Conservation (phyloP, 2,888 invertebrate species). For the Epinotia nisella region DNA sequence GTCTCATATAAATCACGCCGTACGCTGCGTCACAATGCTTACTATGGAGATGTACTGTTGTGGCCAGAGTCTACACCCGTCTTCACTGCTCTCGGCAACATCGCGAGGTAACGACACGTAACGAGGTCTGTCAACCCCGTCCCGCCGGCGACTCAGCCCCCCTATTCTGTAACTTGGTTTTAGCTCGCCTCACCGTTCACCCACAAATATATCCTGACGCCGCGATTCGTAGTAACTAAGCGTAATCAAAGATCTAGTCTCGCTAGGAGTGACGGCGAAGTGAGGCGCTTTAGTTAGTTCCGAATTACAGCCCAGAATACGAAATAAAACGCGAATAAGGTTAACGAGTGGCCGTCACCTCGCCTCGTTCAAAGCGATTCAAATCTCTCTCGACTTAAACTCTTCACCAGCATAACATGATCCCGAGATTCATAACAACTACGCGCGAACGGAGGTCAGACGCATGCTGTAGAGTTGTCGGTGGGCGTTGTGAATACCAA, state of each 20-base stretch:
- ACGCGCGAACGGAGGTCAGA: background rate
- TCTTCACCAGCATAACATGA: background rate
- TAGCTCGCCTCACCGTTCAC: no score
- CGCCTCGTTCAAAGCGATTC: background rate
- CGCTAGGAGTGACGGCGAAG: no score
- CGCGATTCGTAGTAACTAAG: no score
- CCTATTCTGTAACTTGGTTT: no score
- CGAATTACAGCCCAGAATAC: no score
- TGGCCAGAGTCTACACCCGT: no score
- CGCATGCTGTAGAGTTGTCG: background rate
- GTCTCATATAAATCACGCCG: no score
- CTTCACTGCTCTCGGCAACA: background rate
- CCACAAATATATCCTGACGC: no score
- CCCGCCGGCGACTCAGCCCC: background rate
- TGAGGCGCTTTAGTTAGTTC: no score
- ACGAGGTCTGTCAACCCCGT: conserved; percentile 14
- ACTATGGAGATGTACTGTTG: no score
- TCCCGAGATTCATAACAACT: background rate
- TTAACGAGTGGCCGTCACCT: conserved; percentile 10
- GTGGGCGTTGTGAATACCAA: background rate
- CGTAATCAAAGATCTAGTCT: no score
- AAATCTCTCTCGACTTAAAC: background rate
- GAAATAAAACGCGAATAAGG: conserved; percentile 31
- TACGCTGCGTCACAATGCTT: no score
- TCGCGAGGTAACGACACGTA: background rate